phyloP scores from a whole-genome alignment of 2,113 vertebrate species.

The Macheiramphus alcinus region DNA sequence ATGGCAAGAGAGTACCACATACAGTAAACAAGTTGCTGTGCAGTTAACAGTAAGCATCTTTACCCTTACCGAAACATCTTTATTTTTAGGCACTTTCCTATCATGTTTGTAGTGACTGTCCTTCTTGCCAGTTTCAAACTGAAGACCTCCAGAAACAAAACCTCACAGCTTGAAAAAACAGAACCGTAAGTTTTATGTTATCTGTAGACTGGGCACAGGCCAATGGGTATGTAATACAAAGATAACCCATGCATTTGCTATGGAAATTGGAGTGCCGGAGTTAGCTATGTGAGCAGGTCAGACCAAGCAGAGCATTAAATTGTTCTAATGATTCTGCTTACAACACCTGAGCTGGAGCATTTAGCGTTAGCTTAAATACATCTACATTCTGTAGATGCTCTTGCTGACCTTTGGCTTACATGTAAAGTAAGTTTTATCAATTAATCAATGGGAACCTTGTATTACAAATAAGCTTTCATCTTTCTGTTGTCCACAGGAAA shows the following conservation, averaged over 20 bases:
- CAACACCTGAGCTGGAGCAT: background rate
- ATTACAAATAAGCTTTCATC: background rate
- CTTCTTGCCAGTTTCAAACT: background rate
- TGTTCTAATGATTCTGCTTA: background rate
- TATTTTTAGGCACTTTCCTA: conserved; percentile 28
- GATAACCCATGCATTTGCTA: background rate
- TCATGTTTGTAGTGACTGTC: background rate
- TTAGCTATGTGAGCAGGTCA: background rate
- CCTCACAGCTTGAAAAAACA: background rate
- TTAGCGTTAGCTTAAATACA: background rate
- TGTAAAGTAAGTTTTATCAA: background rate
- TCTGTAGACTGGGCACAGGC: background rate
- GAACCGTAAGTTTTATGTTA: background rate
- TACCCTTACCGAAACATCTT: background rate
- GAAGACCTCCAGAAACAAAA: background rate
- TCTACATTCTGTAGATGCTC: background rate
- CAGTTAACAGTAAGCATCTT: background rate
- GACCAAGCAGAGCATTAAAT: background rate
- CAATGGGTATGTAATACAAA: background rate
- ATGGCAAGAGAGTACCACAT: background rate
- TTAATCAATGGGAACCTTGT: background rate
- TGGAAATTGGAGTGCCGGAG: background rate
- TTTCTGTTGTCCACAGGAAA: background rate
- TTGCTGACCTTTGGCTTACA: background rate
- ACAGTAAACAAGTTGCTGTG: background rate